Evolutionary conservation across 2,797 vertebrate species (phyloP), one percentile per base, ranked within the genome.

Genomic region (Tadarida brasiliensis): DNA sequence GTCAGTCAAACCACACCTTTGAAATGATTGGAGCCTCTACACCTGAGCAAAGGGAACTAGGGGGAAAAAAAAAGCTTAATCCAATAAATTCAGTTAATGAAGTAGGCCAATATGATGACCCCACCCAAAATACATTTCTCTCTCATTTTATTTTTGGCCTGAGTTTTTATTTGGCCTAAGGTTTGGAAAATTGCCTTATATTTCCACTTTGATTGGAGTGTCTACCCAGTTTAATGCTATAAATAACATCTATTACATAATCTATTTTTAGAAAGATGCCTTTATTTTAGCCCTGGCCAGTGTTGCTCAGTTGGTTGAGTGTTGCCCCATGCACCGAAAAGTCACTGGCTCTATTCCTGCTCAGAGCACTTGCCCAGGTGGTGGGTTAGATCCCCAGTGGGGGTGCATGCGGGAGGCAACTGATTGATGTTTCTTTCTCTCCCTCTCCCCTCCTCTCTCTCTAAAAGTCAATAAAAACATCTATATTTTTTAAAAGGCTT

Each of bases 201-300:
- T 92, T 92, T 96, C 76, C 65, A 61, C 33, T 80, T 96, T 82
- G 7, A 86, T 92, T 93, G 94, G 49, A 94, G 63, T 85, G 11
- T 89, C 51, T 92, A 78, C 49, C 90, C 82, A 95, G n/a, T 81
- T 14, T 73, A 91, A 82, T 90, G 44, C 77, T 83, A 73, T 94
- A 91, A 90, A 86, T 95, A 90, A 49, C 22, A 82, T 70, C 47
- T 81, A 67, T 83, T 78, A 76, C 77, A 6, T 74, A 33, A 94
- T 90, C 44, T 93, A 61, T 86, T 89, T 94, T 95, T 77, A 20
- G 57, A 89, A 92, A 82, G 11, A 78, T 80, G 22, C 14, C 33
- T 81, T 96, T 90, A 80, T 87, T 86, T 87, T 94, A 95, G 65
- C n/a, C 65, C n/a, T 68, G n/a, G 17, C n/a, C 10, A 17, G 65